phyloP scores from a whole-genome alignment of 2,113 vertebrate genomes.

The Acinonyx jubatus region DNA sequence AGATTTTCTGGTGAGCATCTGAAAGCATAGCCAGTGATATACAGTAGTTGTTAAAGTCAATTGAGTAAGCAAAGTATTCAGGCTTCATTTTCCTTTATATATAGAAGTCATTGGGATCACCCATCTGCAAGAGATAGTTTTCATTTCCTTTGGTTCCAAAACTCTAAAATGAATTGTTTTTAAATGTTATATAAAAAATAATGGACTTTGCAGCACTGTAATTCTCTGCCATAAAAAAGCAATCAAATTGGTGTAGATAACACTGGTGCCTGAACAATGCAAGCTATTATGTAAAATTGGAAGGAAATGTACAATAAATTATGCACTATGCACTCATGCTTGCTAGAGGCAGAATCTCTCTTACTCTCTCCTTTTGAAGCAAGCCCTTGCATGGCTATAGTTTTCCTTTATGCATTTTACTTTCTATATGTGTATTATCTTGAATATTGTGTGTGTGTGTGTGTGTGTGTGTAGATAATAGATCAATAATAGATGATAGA shows the following conservation, averaged over 20 bases:
- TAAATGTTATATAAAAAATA: constrained; percentile 52
- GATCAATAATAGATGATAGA: background rate
- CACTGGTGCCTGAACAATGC: background rate
- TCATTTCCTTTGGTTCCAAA: constrained; percentile 39
- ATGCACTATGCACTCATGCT: background rate
- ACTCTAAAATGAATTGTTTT: constrained; percentile 45
- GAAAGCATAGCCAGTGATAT: background rate
- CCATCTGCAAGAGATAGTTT: background rate
- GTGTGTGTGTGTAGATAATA: background rate
- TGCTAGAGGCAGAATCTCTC: background rate
- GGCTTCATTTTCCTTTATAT: constrained; percentile 21
- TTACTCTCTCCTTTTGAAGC: background rate
- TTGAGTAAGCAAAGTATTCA: background rate
- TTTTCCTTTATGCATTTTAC: background rate
- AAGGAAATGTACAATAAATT: constrained; percentile 41
- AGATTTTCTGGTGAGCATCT: background rate
- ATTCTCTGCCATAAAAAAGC: constrained; percentile 40
- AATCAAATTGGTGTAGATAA: constrained; percentile 15
- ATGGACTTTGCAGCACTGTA: constrained; percentile 16
- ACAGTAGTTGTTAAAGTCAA: background rate
- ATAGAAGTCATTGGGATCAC: background rate
- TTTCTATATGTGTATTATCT: background rate
- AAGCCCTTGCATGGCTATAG: background rate
- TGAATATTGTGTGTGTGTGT: background rate
- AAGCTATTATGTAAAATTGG: constrained; percentile 6